phyloP scores from a whole-genome alignment of 2,888 invertebrate species.

The Eueremaeus valkanovi region DNA sequence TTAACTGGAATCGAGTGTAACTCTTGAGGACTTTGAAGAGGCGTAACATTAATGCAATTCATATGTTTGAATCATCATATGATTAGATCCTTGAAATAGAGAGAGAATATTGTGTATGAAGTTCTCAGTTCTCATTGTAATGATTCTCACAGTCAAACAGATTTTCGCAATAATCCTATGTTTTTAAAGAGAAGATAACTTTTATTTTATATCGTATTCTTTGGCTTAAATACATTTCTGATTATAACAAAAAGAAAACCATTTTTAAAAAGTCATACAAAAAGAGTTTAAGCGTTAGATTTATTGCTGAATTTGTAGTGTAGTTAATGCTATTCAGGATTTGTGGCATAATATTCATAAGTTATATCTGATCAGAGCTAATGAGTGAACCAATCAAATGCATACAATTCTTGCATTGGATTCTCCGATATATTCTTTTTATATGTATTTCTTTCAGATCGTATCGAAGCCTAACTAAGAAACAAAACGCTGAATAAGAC shows the following conservation, averaged over 20 bases:
- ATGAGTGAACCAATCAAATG: too few species aligned
- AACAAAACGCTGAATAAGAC: neutral
- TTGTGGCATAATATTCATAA: neutral
- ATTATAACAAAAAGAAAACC: too few species aligned
- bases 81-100: neutral
- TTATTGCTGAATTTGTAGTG: neutral
- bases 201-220: too few species aligned
- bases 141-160: neutral
- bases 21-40: neutral
- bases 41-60: slow-evolving; percentile 25
- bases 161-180: neutral
- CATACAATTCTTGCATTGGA: too few species aligned
- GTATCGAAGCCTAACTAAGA: neutral
- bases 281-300: neutral
- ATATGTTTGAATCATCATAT: slow-evolving; percentile 15
- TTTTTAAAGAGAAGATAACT: neutral
- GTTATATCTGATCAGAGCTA: neutral
- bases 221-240: too few species aligned
- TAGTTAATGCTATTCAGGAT: neutral
- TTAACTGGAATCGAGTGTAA: neutral
- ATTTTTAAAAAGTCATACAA: neutral
- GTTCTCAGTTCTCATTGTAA: slow-evolving; percentile 10
- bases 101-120: neutral
- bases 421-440: neutral
- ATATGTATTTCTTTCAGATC: neutral